Conservation (phyloP, 2,113 vertebrate genomes). For the Dermatemys mawii region DNA sequence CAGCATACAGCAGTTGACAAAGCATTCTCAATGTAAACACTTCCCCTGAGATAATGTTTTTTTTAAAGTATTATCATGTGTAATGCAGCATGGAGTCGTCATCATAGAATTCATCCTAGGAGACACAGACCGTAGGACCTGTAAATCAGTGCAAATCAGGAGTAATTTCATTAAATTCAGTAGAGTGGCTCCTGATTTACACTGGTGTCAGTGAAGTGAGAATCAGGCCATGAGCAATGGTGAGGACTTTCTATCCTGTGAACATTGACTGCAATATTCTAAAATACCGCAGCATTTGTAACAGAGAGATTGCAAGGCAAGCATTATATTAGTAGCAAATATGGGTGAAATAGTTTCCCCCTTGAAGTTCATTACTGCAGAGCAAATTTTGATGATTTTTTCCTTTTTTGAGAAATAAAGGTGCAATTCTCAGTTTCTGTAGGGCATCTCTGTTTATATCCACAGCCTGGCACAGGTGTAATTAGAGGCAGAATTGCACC, state of each 20-base stretch:
- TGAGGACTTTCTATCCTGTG: conserved; percentile 28
- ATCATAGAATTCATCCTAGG: conserved; percentile 9
- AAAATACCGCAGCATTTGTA: conserved; percentile 20
- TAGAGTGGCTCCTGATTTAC: conserved; percentile 43
- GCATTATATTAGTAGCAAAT: conserved; percentile 30
- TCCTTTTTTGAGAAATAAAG: not conserved
- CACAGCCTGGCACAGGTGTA: not conserved
- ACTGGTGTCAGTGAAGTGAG: conserved; percentile 32
- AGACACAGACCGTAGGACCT: not conserved
- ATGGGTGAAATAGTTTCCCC: conserved; percentile 17
- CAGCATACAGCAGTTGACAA: conserved; percentile 45
- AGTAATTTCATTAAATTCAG: conserved; percentile 45
- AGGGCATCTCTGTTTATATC: not conserved
- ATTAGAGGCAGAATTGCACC: not conserved
- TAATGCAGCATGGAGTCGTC: conserved; percentile 10
- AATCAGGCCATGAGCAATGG: conserved; percentile 14
- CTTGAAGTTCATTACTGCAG: conserved; percentile 6
- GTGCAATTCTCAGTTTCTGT: not conserved
- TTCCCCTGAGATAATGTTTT: not conserved
- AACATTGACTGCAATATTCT: conserved; percentile 32
- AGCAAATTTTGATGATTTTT: not conserved
- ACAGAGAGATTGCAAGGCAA: not conserved
- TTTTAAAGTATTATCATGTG: not conserved
- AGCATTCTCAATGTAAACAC: conserved; percentile 28
- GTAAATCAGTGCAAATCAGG: conserved; percentile 36